Conservation (phyloP, 2,113 vertebrate species). For the Saimiri boliviensis region DNA sequence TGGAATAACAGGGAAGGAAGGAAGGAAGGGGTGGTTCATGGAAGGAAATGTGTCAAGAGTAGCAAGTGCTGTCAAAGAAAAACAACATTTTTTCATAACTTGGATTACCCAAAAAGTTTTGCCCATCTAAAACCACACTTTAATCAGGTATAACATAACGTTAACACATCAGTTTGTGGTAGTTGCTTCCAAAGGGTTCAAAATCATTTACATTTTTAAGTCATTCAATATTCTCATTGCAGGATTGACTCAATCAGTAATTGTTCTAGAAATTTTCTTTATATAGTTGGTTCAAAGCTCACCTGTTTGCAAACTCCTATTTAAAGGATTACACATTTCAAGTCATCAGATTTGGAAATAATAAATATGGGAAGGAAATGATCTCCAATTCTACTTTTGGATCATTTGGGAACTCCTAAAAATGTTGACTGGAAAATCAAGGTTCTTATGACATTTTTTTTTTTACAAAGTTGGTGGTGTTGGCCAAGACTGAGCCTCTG, state of each 20-base stretch:
- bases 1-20: background rate
- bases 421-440: background rate
- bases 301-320: background rate
- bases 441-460: background rate
- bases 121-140: background rate
- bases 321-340: background rate
- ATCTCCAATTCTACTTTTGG: background rate
- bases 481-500: background rate
- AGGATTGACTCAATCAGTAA: background rate
- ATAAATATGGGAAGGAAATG: background rate
- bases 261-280: conserved; percentile 14
- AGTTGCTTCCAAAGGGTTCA: background rate
- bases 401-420: background rate
- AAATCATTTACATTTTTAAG: background rate
- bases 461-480: background rate
- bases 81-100: background rate
- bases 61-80: background rate
- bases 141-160: background rate
- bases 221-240: background rate
- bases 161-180: background rate
- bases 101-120: background rate
- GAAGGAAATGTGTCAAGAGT: background rate
- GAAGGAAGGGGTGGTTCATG: background rate
- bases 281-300: background rate
- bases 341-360: background rate